A percentile compares a stretch with the other conserved stretches of the same genome.
phyloP scores from a whole-genome alignment of 2,113 vertebrate species.

The Grantiella picta region DNA sequence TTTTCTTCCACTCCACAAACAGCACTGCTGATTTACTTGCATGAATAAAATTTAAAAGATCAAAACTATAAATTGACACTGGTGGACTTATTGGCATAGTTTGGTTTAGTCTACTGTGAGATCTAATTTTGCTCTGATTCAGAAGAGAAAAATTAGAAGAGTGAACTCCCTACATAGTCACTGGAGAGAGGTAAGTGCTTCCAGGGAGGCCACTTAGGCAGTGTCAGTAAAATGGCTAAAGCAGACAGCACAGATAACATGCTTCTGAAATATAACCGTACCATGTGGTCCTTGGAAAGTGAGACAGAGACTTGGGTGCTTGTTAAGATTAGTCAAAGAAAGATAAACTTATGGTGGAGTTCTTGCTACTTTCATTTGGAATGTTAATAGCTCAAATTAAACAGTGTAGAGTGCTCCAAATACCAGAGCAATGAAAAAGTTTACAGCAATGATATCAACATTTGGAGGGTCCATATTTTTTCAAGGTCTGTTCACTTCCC shows the following conservation, averaged over 20 bases:
- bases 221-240: background rate
- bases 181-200: background rate
- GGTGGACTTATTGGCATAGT: background rate
- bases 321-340: conserved; percentile 48
- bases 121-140: conserved; percentile 4
- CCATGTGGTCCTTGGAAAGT: conserved; percentile 21
- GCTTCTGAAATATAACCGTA: background rate
- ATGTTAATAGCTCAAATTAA: conserved; percentile 62
- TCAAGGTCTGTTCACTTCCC: conserved; percentile 27
- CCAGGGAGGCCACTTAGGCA: background rate
- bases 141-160: background rate
- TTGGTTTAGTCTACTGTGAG: conserved; percentile 2
- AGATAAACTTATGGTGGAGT: conserved; percentile 41
- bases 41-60: conserved; percentile 5
- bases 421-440: conserved; percentile 52
- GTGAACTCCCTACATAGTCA: background rate
- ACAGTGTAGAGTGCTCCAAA: conserved; percentile 50
- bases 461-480: conserved; percentile 48
- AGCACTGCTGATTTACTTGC: background rate
- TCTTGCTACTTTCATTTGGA: conserved; percentile 53
- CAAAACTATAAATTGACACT: background rate
- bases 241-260: background rate
- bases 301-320: background rate
- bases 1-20: background rate
- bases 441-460: conserved; percentile 46